Base-by-base conservation (phyloP, 1,140 invertebrate genomes). In the Triops cancriformis region DNA sequence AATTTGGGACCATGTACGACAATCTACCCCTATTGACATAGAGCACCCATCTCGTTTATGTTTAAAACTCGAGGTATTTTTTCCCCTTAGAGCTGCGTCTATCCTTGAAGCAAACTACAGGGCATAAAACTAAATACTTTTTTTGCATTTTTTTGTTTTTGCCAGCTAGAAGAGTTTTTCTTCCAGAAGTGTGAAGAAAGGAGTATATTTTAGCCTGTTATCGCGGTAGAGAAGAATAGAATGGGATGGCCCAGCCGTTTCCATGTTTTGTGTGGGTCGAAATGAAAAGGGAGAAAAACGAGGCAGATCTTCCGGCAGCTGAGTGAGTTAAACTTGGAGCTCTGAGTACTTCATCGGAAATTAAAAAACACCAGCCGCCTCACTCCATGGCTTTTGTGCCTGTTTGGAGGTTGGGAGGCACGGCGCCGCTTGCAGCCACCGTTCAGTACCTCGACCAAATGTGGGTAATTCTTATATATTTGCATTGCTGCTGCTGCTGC, bases 361-460 rank as follows among this genome's bases (percentile, higher is more conserved):
- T 64, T 64, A 64, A 64, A 64, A 18, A 64, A 64, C 51, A 64
- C 14, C 14, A 64, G 23, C n/a, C 51, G 23, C 51, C 23, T 64
- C 18, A 14, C n/a, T 6, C 51, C 18, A 64, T 64, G 51, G 51
- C 51, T 64, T 37, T 37, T 64, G 51, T 23, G 51, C 23, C 51
- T 64, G 51, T 64, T 64, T 64, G 51, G 51, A 64, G 51, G 51
- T 64, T 64, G 6, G 18, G 1, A 64, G n/a, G n/a, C 0, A 23
- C 51, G 51, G 51, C n/a, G 51, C 51, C 51, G 51, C 51, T 23
- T 64, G 51, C 51, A 64, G 51, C 51, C 51, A 64, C 14, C 51
- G 51, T 64, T 64, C 23, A 3, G 23, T n/a, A 64, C 14, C 51
- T 64, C 9, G 18, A 1, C 51, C 51, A 64, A 64, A 64, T 64